Evolutionary conservation across 35 echinoderm and acorn worm genomes (phyloP).

Genomic region (Eucidaris tribuloides): DNA sequence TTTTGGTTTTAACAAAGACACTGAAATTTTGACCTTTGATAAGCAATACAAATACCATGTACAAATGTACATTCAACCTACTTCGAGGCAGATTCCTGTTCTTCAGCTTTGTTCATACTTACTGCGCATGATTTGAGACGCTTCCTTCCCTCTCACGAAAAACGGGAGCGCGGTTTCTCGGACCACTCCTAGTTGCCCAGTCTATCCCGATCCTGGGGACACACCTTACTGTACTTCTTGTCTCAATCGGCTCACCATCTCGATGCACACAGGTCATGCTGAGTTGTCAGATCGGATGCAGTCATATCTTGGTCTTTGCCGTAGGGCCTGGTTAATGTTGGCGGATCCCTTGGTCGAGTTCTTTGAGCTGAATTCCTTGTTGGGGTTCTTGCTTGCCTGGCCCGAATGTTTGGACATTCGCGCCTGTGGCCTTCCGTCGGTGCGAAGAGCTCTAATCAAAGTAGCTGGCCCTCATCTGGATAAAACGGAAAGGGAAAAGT

Average conservation of each 20-base stretch:
- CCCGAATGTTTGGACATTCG: slow-evolving; percentile 49
- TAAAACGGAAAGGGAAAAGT: background rate
- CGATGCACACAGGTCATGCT: slow-evolving; percentile 54
- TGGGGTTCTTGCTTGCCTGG: slow-evolving; percentile 19
- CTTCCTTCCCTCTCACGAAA: slow-evolving; percentile 60
- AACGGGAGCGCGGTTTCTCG: slow-evolving; percentile 76
- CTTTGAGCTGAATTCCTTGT: slow-evolving; percentile 52
- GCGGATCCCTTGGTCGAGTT: slow-evolving; percentile 80
- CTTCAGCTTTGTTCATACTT: slow-evolving; percentile 71
- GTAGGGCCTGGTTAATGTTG: slow-evolving; percentile 66
- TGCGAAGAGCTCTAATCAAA: slow-evolving; percentile 63
- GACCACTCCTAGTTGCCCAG: slow-evolving; percentile 61
- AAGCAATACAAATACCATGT: no score
- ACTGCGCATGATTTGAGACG: no score
- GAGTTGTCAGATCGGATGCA: slow-evolving; percentile 27
- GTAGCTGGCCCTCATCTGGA: slow-evolving; percentile 81
- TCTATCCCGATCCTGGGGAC: slow-evolving; percentile 88
- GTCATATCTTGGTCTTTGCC: slow-evolving; percentile 39
- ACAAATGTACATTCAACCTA: no score
- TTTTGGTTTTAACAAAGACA: no score
- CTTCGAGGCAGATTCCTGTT: no score
- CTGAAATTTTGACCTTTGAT: no score
- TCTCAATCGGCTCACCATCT: slow-evolving; percentile 24
- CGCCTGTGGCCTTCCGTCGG: slow-evolving; percentile 55
- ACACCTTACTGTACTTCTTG: slow-evolving; percentile 41